These are phyloP conservation scores for Temnothorax rugatulus DNA, from an alignment of 2,888 invertebrate genomes.

Conservation along the genomic window DNA sequence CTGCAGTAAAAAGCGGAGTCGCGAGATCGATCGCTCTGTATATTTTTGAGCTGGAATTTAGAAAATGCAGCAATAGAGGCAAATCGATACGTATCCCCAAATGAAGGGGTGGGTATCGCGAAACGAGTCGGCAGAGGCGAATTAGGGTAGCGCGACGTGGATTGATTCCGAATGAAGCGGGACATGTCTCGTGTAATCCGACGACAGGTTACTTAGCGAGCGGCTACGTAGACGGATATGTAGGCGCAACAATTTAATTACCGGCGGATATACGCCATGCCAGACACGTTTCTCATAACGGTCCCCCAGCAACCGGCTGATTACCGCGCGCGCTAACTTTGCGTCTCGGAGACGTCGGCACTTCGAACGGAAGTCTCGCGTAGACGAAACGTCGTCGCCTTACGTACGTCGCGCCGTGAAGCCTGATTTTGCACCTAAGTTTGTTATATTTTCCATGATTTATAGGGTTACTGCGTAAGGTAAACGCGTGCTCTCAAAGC, in stretches of 20 bases:
- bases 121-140: conserved; percentile 64
- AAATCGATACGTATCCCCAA: conserved; percentile 39
- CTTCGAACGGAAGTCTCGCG: background rate
- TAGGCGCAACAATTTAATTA: conserved; percentile 77
- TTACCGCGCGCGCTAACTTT: conserved; percentile 58
- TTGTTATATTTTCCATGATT: conserved; percentile 3
- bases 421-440: conserved; percentile 1
- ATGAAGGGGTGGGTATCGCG: conserved; percentile 64
- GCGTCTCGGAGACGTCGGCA: conserved; percentile 6
- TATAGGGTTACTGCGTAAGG: background rate
- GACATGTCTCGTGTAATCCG: conserved; percentile 68
- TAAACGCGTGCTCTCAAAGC: conserved; percentile 1
- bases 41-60: conserved; percentile 24
- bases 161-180: conserved; percentile 73
- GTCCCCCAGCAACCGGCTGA: conserved; percentile 65
- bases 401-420: background rate
- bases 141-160: conserved; percentile 71
- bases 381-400: conserved; percentile 6
- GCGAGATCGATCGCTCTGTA: background rate
- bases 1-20: background rate
- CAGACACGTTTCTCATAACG: conserved; percentile 79
- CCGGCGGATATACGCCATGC: conserved; percentile 76
- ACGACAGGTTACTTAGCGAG: conserved; percentile 69
- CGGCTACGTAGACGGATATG: conserved; percentile 58
- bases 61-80: conserved; percentile 29